phyloP scores from a whole-genome alignment of 2,113 vertebrate genomes.

The Rhinogobius similis region DNA sequence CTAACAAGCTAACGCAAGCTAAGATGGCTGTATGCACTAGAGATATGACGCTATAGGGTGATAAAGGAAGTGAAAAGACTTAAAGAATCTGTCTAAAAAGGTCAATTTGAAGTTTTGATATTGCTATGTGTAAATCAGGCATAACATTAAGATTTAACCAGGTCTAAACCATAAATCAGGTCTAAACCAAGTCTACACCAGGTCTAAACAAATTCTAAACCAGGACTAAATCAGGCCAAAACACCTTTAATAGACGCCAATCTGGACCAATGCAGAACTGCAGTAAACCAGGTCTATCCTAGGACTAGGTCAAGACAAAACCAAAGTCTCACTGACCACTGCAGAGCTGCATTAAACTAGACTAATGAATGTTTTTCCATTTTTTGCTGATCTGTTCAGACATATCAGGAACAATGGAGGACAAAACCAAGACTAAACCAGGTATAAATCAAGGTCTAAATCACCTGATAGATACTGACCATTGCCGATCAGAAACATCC shows the following conservation, averaged over 20 bases:
- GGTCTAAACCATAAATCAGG: background rate
- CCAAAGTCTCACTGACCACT: no score
- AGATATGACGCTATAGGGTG: background rate
- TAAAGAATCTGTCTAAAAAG: background rate
- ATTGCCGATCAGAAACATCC: background rate
- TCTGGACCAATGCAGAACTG: no score
- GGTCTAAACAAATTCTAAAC: background rate
- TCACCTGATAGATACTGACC: background rate
- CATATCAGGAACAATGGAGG: background rate
- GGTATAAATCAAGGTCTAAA: background rate
- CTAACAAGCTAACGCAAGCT: background rate
- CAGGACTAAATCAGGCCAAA: background rate
- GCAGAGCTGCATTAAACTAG: no score
- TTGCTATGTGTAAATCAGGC: background rate
- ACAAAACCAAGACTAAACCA: background rate
- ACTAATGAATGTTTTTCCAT: background rate
- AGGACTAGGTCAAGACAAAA: no score
- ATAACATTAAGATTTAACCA: slow-evolving; percentile 27
- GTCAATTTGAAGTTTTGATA: background rate
- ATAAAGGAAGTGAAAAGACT: background rate
- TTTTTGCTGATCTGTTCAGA: no score
- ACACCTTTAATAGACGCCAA: no score
- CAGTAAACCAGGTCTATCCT: no score
- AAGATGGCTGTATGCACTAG: background rate
- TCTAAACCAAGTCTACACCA: background rate